These are phyloP conservation scores for Chrysemys picta DNA, from an alignment of 2,113 vertebrate species.

Conservation along the genomic window DNA sequence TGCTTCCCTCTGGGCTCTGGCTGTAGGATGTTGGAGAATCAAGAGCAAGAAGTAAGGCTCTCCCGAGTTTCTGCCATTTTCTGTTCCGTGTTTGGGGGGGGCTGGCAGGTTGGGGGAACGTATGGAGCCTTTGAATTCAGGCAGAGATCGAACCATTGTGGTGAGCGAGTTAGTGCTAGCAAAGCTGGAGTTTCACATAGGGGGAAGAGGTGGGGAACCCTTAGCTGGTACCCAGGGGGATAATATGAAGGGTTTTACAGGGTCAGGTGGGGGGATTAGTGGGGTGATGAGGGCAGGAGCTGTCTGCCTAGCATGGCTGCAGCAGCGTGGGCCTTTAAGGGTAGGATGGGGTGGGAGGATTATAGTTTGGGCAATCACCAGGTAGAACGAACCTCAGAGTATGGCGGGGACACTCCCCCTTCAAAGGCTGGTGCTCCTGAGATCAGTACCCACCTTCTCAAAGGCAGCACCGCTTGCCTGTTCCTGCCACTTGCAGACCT, in stretches of 20 bases:
- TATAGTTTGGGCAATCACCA: background rate
- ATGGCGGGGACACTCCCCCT: no score
- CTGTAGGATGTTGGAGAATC: slow-evolving; percentile 88
- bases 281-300: background rate
- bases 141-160: background rate
- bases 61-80: background rate
- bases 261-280: accelerated
- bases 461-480: background rate
- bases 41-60: slow-evolving; percentile 87
- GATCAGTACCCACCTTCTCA: background rate
- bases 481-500: background rate
- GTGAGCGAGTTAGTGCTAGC: accelerated
- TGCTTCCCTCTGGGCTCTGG: slow-evolving; percentile 67
- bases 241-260: accelerated
- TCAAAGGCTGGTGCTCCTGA: background rate
- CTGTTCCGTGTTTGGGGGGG: background rate
- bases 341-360: accelerated
- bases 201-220: background rate
- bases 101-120: background rate
- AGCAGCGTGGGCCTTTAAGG: background rate
- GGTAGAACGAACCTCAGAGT: background rate
- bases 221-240: background rate
- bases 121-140: background rate
- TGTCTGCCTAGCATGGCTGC: accelerated
- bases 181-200: accelerated